These are phyloP conservation scores for Limnodromus scolopaceus DNA, from an alignment of 2,797 vertebrate species.

Conservation along the genomic window DNA sequence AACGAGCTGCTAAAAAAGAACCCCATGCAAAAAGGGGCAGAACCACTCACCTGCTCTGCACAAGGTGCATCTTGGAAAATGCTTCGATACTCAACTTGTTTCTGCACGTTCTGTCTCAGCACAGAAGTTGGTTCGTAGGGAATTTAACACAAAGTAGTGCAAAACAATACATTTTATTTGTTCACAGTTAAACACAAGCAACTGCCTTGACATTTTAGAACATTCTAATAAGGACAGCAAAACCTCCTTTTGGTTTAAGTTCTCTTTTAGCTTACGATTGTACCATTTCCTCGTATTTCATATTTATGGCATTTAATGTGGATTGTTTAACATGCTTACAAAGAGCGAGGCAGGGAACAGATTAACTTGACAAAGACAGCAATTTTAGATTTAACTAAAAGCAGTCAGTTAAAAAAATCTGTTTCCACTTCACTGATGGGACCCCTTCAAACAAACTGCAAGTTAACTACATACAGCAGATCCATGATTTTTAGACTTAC, in stretches of 20 bases:
- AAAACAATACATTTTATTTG: slow-evolving; percentile 98
- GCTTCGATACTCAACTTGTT: neutral
- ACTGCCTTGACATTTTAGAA: slow-evolving; percentile 91
- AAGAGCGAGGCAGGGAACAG: slow-evolving; percentile 86
- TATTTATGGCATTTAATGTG: slow-evolving; percentile 87
- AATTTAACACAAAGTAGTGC: slow-evolving; percentile 83
- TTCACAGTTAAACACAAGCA: slow-evolving; percentile 99
- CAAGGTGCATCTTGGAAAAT: neutral
- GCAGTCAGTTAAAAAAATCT: slow-evolving; percentile 65
- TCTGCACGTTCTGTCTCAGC: neutral
- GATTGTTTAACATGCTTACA: slow-evolving; percentile 95
- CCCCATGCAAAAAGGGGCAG: neutral
- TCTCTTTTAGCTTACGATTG: slow-evolving; percentile 86
- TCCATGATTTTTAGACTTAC: slow-evolving; percentile 73
- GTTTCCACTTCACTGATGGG: slow-evolving; percentile 73
- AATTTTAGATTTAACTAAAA: slow-evolving; percentile 76
- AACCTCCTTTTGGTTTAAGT: slow-evolving; percentile 75
- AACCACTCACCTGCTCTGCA: neutral
- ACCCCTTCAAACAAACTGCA: slow-evolving; percentile 69
- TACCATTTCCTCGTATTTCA: slow-evolving; percentile 85
- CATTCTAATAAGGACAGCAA: slow-evolving; percentile 84
- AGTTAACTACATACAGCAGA: slow-evolving; percentile 68
- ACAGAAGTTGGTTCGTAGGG: neutral
- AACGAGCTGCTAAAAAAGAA: neutral
- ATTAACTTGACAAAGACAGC: slow-evolving; percentile 76